Conservation (phyloP, 2,113 vertebrate species). For the Probosciger aterrimus region DNA sequence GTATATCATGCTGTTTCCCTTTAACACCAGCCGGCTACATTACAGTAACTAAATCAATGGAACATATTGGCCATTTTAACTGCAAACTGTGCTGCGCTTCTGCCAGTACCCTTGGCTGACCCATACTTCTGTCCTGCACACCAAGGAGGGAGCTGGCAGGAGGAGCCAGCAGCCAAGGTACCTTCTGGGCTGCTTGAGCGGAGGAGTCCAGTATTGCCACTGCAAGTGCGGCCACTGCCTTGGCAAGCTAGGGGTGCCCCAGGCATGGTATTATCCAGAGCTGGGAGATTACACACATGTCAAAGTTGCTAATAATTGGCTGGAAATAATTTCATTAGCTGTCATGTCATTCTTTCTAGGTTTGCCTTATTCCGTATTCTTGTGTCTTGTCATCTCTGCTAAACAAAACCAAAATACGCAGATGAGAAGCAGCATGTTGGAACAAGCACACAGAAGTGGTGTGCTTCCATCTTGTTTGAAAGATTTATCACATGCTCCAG, state of each 20-base stretch:
- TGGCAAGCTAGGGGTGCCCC: neutral
- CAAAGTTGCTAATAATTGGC: neutral
- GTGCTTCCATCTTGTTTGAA: neutral
- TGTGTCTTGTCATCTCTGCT: neutral
- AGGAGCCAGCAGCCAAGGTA: fast-evolving
- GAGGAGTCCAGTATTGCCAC: neutral
- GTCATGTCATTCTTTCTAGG: neutral
- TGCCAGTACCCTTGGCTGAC: neutral
- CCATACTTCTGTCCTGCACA: fast-evolving
- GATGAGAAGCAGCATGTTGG: neutral
- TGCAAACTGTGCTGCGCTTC: neutral
- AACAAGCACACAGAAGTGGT: neutral
- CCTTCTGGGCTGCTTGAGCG: neutral
- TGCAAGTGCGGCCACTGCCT: neutral
- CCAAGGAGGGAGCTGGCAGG: neutral
- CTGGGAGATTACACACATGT: neutral
- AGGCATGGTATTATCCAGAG: neutral
- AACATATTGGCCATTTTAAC: neutral
- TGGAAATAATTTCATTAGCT: neutral
- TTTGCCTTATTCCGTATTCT: neutral
- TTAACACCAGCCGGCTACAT: neutral
- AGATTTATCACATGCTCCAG: neutral
- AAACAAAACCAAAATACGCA: neutral
- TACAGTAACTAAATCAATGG: neutral
- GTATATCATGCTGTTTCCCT: neutral